These are phyloP conservation scores for Neogale vison DNA, from an alignment of 2,113 vertebrate species.

Conservation along the genomic window DNA sequence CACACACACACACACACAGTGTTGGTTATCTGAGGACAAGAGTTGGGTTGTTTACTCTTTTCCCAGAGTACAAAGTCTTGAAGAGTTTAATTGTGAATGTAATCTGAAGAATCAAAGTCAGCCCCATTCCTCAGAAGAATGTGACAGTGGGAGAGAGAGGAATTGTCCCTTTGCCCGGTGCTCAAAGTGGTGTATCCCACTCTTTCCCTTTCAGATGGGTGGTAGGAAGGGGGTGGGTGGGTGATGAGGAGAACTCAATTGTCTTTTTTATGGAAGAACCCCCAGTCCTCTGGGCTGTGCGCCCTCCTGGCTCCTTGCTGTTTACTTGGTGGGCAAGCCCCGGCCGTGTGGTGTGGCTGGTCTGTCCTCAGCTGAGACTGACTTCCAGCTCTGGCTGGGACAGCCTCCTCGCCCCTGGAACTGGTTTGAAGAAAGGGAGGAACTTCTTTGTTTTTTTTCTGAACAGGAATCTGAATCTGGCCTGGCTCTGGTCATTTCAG, in stretches of 20 bases:
- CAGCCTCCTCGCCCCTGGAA: background rate
- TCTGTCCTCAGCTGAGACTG: background rate
- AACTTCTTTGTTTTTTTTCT: background rate
- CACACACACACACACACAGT: background rate
- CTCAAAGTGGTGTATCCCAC: slow-evolving; percentile 42
- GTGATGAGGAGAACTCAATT: background rate
- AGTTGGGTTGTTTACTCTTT: slow-evolving; percentile 71
- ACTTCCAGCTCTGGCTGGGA: background rate
- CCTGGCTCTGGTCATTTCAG: background rate
- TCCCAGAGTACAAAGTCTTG: slow-evolving; percentile 77
- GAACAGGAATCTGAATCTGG: background rate
- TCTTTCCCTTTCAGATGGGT: slow-evolving; percentile 26
- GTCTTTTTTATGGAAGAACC: background rate
- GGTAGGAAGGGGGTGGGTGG: background rate
- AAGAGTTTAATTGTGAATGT: slow-evolving; percentile 74
- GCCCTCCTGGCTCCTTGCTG: background rate
- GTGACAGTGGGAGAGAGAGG: slow-evolving; percentile 59
- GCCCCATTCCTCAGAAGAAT: slow-evolving; percentile 66
- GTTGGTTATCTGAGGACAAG: slow-evolving; percentile 72
- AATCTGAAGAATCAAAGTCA: slow-evolving; percentile 76
- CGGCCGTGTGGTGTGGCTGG: background rate
- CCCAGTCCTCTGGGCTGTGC: background rate
- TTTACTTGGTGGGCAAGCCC: background rate
- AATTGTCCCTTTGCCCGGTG: background rate
- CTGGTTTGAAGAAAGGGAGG: slow-evolving; percentile 7